Evolutionary conservation across 2,113 vertebrate species (phyloP), one percentile per base, ranked within the genome.

Genomic region (Tachuris rubrigastra): DNA sequence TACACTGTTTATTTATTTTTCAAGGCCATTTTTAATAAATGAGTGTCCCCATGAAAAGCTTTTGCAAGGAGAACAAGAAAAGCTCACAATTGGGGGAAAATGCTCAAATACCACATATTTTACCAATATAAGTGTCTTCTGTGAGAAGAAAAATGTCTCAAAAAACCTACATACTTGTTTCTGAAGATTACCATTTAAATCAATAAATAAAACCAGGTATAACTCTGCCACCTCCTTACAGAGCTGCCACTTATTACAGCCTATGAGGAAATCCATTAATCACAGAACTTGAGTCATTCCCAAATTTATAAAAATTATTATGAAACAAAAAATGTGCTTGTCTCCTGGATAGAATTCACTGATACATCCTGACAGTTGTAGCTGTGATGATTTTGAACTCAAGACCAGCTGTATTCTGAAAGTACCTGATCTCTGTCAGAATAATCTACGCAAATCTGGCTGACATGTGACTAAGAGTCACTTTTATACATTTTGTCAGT

Each of bases 11-110:
- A 49, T 53, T 78, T 93, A 37, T 87, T 73, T 93, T 83, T 87
- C 90, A 96, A 95, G 90, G 85, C 49, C 73, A 65, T 89, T 95
- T 33, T 17, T 82, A 95, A 74, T 67, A 75, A 2, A 19, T 47
- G 47, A 80, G 58, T 59, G 74, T 94, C 63, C 60, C 77, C 53
- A 42, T 52, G 60, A 95, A 56, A 42, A 85, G 74, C 81, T 89
- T 89, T 90, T 7, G 4, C 50, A 55, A 46, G 42, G n/a, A 58
- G 86, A 96, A 85, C 20, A 35, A n/a, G 72, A 67, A 90, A 77
- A 41, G 44, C 25, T 72, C 59, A 62, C 60, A 72, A 95, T 0
- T 55, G 74, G 81, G 69, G 9, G 44, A 85, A 90, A 87, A 69
- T 55, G 27, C 22, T 95, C 44, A 87, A 90, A 71, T 80, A 46